Evolutionary conservation across 2,113 vertebrate species (phyloP), one percentile per base, ranked within the genome.

Genomic region (Hippocampus mohnikei): DNA sequence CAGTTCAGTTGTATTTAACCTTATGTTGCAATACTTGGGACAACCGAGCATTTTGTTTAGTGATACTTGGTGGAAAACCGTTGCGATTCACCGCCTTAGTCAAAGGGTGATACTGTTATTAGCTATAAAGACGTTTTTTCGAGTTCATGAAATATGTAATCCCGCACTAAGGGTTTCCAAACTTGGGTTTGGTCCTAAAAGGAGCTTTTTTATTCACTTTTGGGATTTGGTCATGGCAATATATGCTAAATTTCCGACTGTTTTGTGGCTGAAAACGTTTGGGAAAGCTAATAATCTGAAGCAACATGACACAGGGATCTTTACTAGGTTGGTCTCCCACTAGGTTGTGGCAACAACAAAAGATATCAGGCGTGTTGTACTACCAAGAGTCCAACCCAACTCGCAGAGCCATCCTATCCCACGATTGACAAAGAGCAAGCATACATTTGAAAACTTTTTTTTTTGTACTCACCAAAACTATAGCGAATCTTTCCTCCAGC

Each of bases 401-500:
- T 66, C 69, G 70, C 75, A 84, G 88, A 90, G 87, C 84, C 88
- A 88, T 82, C 69, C 75, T 56, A 69, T 79, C 80, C 76, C 83
- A 59, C 85, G 73, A 83, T 70, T 60, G 78, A 33, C 78, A 80
- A 75, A 67, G 66, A 75, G 76, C 84, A 84, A 16, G 42, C 23
- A 27, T 1, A 48, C 13, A 15, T n/a, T n/a, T n/a, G 3, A 56
- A 56, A 7, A 66, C 8, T 53, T 40, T 70, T 64, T 27, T 58
- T 58, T 10, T n/a, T 21, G 25, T 6, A 63, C 96, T 94, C 87
- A 98, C 96, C 96, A 98, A 82, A 40, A 98, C 96, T 75, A 94
- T 86, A 25, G 95, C 95, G 82, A 98, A 98, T 50, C 95, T 89
- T 73, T 98, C 96, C 91, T 98, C 96, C 93, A 98, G 93, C 72